Percentiles rank a stretch among this genome's conserved stretches.
Evolutionary conservation across 1,140 invertebrate genomes (phyloP).

Genomic region (Ostrea edulis): DNA sequence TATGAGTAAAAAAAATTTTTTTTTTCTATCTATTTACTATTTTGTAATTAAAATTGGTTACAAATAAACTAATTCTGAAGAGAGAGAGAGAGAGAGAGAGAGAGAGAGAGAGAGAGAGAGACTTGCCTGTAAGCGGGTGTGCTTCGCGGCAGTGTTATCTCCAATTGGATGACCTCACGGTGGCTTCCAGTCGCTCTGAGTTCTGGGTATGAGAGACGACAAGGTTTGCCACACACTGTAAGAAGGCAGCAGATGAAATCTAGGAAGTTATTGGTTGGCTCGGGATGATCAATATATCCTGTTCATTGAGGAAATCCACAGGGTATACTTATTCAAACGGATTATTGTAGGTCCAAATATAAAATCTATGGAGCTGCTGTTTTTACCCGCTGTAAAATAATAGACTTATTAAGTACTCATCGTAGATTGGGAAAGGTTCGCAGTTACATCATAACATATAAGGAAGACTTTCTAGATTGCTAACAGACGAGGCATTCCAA

Average conservation of each 20-base stretch:
- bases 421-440: too few species aligned
- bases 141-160: background rate
- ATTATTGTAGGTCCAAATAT: background rate
- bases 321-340: background rate
- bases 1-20: too few species aligned
- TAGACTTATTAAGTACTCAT: too few species aligned
- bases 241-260: slow-evolving; percentile 19
- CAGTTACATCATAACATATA: too few species aligned
- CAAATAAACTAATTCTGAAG: background rate
- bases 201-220: slow-evolving; percentile 1
- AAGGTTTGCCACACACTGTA: background rate
- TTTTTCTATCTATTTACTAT: too few species aligned
- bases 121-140: background rate
- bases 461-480: too few species aligned
- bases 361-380: too few species aligned
- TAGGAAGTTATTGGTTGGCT: slow-evolving; percentile 19
- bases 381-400: too few species aligned
- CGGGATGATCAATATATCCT: background rate
- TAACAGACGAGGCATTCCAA: too few species aligned
- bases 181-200: background rate
- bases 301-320: background rate
- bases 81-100: slow-evolving; percentile 8
- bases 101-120: background rate
- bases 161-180: background rate
- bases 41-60: too few species aligned